A percentile compares a stretch with the other conserved stretches of the same genome.
Evolutionary conservation across 2,888 invertebrate species (phyloP).

Genomic region (Callinectes sapidus): DNA sequence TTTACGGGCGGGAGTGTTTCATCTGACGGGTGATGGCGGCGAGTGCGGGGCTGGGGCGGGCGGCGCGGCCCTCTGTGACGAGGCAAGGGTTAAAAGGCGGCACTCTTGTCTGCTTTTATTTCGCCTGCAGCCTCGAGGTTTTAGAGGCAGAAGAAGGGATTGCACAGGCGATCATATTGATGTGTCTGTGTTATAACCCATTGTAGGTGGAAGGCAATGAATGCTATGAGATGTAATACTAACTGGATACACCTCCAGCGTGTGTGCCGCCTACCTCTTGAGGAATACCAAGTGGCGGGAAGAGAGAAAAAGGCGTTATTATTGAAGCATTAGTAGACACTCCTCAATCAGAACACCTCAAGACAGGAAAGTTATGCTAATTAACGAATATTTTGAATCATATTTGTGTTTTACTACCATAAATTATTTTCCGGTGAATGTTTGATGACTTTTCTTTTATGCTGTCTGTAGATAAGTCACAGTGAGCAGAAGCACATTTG

Average conservation of each 20-base stretch:
- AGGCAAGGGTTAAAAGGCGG: background rate
- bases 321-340: background rate
- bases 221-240: background rate
- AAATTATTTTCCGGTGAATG: background rate
- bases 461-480: too few species aligned
- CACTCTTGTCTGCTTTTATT: background rate
- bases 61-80: constrained; percentile 8
- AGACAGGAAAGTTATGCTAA: background rate
- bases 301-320: background rate
- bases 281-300: background rate
- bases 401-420: background rate
- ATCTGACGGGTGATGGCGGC: constrained; percentile 16
- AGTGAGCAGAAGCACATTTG: too few species aligned
- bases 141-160: background rate
- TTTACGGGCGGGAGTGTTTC: constrained; percentile 30
- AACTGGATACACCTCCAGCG: background rate
- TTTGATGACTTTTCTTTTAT: too few species aligned
- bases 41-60: constrained; percentile 14
- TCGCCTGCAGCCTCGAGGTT: background rate
- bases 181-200: background rate
- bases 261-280: background rate
- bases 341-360: background rate
- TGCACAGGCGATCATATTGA: background rate
- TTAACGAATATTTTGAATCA: background rate
- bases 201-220: background rate